Percentiles rank a stretch among this genome's conserved stretches.
Evolutionary conservation across 2,888 invertebrate species (phyloP).

Genomic region (Eristalis pertinax): DNA sequence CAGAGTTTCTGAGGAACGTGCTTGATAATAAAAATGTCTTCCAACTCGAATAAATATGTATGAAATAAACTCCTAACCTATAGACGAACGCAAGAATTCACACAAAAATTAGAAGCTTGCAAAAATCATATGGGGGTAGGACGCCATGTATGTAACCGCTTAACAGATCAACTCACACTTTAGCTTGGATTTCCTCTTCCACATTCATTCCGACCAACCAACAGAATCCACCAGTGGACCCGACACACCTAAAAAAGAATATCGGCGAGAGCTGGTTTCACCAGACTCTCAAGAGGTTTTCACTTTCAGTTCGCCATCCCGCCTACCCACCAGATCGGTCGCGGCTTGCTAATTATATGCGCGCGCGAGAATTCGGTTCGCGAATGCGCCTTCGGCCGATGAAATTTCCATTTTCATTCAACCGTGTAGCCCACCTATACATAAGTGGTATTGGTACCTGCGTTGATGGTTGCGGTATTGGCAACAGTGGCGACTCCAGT

Average conservation of each 20-base stretch:
- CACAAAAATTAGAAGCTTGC: neutral
- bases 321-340: neutral
- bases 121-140: neutral
- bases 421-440: constrained; percentile 38
- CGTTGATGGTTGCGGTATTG: constrained; percentile 3
- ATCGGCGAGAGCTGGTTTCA: constrained; percentile 49
- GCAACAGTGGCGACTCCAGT: neutral
- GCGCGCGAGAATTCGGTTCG: constrained; percentile 40
- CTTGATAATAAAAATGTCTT: neutral
- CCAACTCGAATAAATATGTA: neutral
- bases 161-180: constrained; percentile 19
- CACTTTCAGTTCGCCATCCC: constrained; percentile 42
- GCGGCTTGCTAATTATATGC: constrained; percentile 49
- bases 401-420: constrained; percentile 54
- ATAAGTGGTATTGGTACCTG: constrained; percentile 8
- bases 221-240: constrained; percentile 28
- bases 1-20: constrained; percentile 12
- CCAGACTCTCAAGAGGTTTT: constrained; percentile 37
- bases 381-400: constrained; percentile 37
- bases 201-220: constrained; percentile 17
- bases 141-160: constrained; percentile 9
- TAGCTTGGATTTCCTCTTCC: neutral
- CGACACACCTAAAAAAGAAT: constrained; percentile 42
- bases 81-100: constrained; percentile 19
- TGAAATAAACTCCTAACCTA: constrained; percentile 48